phyloP scores from a whole-genome alignment of 2,797 vertebrate genomes.

The Falco biarmicus region DNA sequence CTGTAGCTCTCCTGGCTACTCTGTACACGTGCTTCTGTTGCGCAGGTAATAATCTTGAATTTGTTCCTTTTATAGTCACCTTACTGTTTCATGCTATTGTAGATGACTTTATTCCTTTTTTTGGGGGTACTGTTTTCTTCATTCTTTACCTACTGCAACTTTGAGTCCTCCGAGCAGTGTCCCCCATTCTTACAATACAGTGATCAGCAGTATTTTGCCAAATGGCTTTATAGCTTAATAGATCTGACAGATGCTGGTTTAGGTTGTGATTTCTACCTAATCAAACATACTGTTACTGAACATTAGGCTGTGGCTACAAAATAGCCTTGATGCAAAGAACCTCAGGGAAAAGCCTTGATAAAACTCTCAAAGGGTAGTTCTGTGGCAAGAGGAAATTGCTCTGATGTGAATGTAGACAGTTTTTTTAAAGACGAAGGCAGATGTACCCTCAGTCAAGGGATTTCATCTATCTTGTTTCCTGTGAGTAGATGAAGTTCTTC shows the following conservation, averaged over 20 bases:
- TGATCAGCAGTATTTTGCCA: neutral
- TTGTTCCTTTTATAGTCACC: neutral
- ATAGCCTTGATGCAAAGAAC: neutral
- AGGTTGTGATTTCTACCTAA: neutral
- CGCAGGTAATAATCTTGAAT: neutral
- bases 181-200: neutral
- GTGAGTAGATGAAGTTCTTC: neutral
- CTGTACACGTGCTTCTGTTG: neutral
- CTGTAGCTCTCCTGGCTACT: neutral
- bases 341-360: neutral
- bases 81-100: neutral
- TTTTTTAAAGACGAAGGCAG: neutral
- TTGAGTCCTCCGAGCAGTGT: neutral
- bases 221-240: neutral
- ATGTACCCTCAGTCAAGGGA: neutral
- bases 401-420: neutral
- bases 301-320: neutral
- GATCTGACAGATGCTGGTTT: neutral
- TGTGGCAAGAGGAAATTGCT: neutral
- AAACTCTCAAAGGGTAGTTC: neutral
- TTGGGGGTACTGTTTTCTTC: neutral
- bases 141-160: neutral
- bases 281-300: neutral
- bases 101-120: neutral
- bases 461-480: neutral